Evolutionary conservation across 2,113 vertebrate species (phyloP), one percentile per base, ranked within the genome.

Genomic region (Protobothrops mucrosquamatus): DNA sequence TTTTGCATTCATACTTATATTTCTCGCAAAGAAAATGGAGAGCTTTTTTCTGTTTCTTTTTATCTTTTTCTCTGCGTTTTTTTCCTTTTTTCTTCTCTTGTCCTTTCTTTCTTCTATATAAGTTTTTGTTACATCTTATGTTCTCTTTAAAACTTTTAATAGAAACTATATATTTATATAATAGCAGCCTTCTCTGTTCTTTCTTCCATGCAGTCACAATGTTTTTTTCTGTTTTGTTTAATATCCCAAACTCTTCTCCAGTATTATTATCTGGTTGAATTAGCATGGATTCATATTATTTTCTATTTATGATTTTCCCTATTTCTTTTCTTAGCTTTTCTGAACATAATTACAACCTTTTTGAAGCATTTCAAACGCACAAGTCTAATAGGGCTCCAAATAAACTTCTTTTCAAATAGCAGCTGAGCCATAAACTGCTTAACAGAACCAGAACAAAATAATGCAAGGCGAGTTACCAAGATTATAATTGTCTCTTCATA

Each of bases 331-430:
- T 90, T 46, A 92, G 91, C 55, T 89, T 85, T 87, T 7, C 48
- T 90, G 87, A 85, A 54, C 69, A 9, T 8, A 29, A 89, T 85
- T 34, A 18, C 0, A 46, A 7, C 88, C 93, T 46, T 39, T n/a
- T 48, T 0, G 89, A 10, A 87, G n/a, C 81, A 5, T 89, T n/a
- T 34, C 0, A 0, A 52, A 2, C 0, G 46, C 1, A 24, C n/a
- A 0, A 85, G 89, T 55, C 52, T 10, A 85, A 48, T 6, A 54
- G 69, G 74, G 24, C 92, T 93, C 91, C 14, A 4, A 0, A 3
- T 89, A 0, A 51, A 39, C 59, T 59, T 59, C 89, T 88, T 55
- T 1, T 89, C 48, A n/a, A 0, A 39, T 10, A 55, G 2, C 93
- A 34, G 88, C 93, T 9, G 0, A 51, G 39, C 85, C 34, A 23